Conservation (phyloP, 2,888 invertebrate genomes). For the Uropetala carovei region DNA sequence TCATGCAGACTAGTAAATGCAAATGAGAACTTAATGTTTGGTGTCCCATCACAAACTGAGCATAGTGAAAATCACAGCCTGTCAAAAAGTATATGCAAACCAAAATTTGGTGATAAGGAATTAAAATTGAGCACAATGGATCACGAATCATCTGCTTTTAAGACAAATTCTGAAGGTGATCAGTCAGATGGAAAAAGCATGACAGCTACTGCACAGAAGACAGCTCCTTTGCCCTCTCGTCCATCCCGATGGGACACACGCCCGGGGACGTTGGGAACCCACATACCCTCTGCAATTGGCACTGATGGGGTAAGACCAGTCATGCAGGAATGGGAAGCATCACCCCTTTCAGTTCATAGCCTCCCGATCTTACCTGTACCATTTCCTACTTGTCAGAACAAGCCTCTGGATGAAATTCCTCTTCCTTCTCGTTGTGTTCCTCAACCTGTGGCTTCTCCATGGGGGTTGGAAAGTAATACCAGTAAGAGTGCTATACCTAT, state of each 20-base stretch:
- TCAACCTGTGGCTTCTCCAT: constrained; percentile 50
- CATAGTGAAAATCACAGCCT: neutral
- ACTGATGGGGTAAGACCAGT: neutral
- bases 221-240: neutral
- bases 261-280: neutral
- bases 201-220: neutral
- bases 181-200: constrained; percentile 34
- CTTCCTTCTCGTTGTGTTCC: constrained; percentile 7
- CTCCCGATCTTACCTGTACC: constrained; percentile 33
- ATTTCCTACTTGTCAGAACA: constrained; percentile 44
- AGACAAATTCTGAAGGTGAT: neutral
- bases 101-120: constrained; percentile 10
- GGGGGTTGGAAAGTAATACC: neutral
- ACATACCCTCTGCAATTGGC: neutral
- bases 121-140: neutral
- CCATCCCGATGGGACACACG: constrained; percentile 49
- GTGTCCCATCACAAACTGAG: neutral
- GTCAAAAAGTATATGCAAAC: constrained; percentile 24
- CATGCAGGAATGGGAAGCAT: neutral
- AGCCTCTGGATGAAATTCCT: constrained; percentile 46
- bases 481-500: neutral
- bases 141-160: neutral
- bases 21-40: neutral
- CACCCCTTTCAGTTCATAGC: neutral
- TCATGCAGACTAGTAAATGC: neutral